Evolutionary conservation across 2,888 invertebrate species (phyloP), one percentile per base, ranked within the genome.

Genomic region (Perizoma flavofasciatum): DNA sequence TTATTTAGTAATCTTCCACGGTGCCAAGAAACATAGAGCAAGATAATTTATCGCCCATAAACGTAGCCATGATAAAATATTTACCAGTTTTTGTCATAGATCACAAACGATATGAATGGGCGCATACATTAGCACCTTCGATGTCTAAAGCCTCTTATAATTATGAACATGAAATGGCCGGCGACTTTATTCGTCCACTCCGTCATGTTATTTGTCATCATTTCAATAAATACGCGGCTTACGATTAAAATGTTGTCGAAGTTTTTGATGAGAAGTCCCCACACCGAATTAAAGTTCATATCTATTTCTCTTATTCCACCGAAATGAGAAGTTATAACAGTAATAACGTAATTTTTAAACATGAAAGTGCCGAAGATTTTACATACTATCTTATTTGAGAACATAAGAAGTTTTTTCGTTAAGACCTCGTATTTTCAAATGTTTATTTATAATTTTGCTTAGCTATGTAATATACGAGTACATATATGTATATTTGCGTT

Each of bases 141-240:
- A 65, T 58, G 37, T 45, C 62, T 68, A 66, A 69, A 68, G 65
- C 68, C 68, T 65, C 69, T 69, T 72, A 69, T 66, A 71, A 67
- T 66, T 65, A 73, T 70, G 63, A 68, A 71, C 66, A 66, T 61
- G 64, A 60, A 63, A 63, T 46, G 57, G 59, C 41, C 66, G 66
- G 65, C 65, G 51, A 60, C 65, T 70, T 69, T 59, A 65, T 60
- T 63, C 61, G 51, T 59, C 53, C 35, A 44, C 49, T 61, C 55
- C 51, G 53, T 65, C 66, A 57, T 57, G 69, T 69, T 72, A 70
- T 70, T 70, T 72, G 69, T 72, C 72, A 71, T 69, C 66, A 58
- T 59, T 66, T 65, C 60, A 70, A 71, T 72, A 70, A 71, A 72
- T 71, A 70, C 66, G 49, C 61, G 52, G 66, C 67, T 72, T 69